These are phyloP conservation scores for Lasioglossum baleicum DNA, from an alignment of 1,140 invertebrate genomes.

Conservation along the genomic window DNA sequence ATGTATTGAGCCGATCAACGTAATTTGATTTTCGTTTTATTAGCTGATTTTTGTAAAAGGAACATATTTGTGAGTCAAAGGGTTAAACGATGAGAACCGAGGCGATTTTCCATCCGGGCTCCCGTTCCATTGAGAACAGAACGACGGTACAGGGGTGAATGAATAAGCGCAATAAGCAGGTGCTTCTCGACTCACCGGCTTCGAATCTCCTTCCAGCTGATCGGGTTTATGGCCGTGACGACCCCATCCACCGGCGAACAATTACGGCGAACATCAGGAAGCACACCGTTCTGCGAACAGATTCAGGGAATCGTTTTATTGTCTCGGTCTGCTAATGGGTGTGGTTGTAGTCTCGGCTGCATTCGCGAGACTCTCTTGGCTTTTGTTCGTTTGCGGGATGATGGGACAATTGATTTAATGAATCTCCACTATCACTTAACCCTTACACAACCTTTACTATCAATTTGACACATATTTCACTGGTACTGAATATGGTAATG, in stretches of 20 bases:
- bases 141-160: slow-evolving; percentile 37
- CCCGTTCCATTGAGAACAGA: neutral
- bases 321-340: neutral
- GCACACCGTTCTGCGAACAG: slow-evolving; percentile 70
- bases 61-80: neutral
- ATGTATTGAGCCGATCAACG: too few species aligned
- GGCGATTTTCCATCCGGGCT: neutral
- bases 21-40: too few species aligned
- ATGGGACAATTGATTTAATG: too few species aligned
- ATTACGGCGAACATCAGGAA: slow-evolving; percentile 74
- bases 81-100: neutral
- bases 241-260: slow-evolving; percentile 76
- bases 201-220: slow-evolving; percentile 76
- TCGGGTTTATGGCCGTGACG: slow-evolving; percentile 76
- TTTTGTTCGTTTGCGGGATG: neutral
- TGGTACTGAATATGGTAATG: too few species aligned
- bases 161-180: slow-evolving; percentile 63
- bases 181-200: slow-evolving; percentile 73
- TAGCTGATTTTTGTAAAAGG: too few species aligned
- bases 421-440: too few species aligned
- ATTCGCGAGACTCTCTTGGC: neutral
- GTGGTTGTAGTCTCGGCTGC: neutral
- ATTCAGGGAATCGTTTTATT: slow-evolving; percentile 53
- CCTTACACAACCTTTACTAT: too few species aligned
- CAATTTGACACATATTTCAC: too few species aligned